Base-by-base conservation (phyloP, 1,140 invertebrate genomes). In the Drosophila persimilis region DNA sequence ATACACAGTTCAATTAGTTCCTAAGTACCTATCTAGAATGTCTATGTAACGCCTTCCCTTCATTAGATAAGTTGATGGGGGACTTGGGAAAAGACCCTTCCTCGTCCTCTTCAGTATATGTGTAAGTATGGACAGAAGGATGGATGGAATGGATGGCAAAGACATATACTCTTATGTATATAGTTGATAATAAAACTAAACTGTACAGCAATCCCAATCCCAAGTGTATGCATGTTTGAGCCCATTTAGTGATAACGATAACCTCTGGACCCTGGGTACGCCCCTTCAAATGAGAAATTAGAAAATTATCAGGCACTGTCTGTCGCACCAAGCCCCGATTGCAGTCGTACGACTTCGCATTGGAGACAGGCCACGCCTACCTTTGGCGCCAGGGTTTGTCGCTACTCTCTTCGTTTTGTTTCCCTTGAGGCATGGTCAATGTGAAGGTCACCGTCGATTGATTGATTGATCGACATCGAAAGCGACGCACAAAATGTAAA, bases 381-480 rank as follows among this genome's bases (percentile, higher is more conserved):
- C 29, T 46, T 13, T 73, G 69, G 69, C 70, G 70, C 70, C 70
- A 73, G 44, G 17, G 4, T 31, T 39, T 15, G 29, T 53, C 39
- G 51, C 29, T 39, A 9, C 44, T 24, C 31, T n/a, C 29, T 17
- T 29, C 43, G 7, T 22, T 26, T 20, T 20, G 7, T 22, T 9
- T 2, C 3, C 57, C 35, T n/a, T 7, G 22, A 7, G n/a, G 3
- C 63, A 53, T 41, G 66, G 58, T 55, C 69, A 80, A 48, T 78
- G 79, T 58, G 64, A 83, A 79, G 79, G 79, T 79, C 58, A 56
- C 46, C 35, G 51, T 22, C 55, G 58, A 15, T 52, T 73, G 69
- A 73, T 73, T 73, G 70, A 64, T 78, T 78, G 78, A 81, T 62
- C 66, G 67, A 76, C 51, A 67, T 55, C 66, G 66, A 6, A 69